Evolutionary conservation across 2,113 vertebrate genomes (phyloP).

Genomic region (Alouatta palliata): DNA sequence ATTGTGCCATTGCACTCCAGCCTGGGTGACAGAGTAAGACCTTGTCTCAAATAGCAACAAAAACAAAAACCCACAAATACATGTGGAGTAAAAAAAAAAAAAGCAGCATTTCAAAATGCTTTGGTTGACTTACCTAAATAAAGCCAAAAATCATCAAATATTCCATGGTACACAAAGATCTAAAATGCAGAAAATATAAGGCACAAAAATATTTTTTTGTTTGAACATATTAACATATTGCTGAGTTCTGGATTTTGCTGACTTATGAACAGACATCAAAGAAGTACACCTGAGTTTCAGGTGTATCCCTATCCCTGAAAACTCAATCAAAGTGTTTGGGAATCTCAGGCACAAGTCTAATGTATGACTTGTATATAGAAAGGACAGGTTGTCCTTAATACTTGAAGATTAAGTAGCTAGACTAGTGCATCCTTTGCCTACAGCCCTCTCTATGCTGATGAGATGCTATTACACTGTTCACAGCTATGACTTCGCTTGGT

Average conservation of each 20-base stretch:
- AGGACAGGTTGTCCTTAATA: not conserved
- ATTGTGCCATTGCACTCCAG: not conserved
- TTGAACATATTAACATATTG: not conserved
- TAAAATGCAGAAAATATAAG: not conserved
- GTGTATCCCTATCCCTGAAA: not conserved
- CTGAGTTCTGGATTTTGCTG: not conserved
- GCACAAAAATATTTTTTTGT: not conserved
- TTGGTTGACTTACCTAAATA: not conserved
- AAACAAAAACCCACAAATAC: too few species aligned
- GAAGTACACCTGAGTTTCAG: not conserved
- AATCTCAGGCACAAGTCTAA: not conserved
- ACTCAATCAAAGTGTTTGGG: not conserved
- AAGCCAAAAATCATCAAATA: slow-evolving; percentile 2
- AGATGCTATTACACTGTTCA: not conserved
- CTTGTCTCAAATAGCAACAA: not conserved
- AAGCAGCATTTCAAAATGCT: slow-evolving; percentile 12
- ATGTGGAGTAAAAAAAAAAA: not conserved
- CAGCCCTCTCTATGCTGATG: not conserved
- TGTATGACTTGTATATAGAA: not conserved
- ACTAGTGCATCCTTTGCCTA: not conserved
- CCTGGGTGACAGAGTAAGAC: not conserved
- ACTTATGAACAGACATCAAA: not conserved
- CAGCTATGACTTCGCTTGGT: not conserved
- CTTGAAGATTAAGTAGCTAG: not conserved
- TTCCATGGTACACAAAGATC: not conserved